Conservation (phyloP, 2,113 vertebrate species). For the Peromyscus polionotus region DNA sequence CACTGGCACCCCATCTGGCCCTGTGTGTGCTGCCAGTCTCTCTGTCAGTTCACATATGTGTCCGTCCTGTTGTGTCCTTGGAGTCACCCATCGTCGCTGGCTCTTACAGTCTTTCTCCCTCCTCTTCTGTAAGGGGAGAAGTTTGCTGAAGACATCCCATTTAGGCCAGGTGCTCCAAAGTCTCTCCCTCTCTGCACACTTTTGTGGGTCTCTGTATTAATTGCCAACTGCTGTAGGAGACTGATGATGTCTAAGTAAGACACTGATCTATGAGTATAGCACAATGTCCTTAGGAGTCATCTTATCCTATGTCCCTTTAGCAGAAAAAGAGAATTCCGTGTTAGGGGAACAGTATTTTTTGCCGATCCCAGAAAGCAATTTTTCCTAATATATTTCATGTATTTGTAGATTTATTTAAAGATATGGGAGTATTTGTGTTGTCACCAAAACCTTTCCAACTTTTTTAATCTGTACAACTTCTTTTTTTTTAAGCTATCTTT, state of each 20-base stretch:
- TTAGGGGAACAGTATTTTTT: neutral
- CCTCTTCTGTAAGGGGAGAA: neutral
- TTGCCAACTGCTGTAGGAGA: neutral
- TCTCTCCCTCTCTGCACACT: neutral
- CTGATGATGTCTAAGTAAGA: neutral
- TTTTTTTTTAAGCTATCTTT: neutral
- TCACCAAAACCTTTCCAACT: neutral
- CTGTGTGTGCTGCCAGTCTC: neutral
- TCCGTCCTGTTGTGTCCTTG: neutral
- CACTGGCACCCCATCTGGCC: neutral
- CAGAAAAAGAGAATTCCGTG: neutral
- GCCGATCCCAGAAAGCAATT: neutral
- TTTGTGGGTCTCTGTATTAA: neutral
- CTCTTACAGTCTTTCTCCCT: neutral
- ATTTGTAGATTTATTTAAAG: neutral
- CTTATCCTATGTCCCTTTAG: neutral
- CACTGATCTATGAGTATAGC: too few species aligned
- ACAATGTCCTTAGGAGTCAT: neutral
- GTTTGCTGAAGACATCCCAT: neutral
- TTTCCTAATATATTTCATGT: neutral
- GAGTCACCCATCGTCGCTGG: neutral
- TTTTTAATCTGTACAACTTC: constrained; percentile 3
- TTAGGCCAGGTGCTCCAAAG: neutral
- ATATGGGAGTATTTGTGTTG: neutral
- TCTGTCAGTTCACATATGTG: neutral